Base-by-base conservation (phyloP, 2,797 vertebrate species). In the Decapterus maruadsi region DNA sequence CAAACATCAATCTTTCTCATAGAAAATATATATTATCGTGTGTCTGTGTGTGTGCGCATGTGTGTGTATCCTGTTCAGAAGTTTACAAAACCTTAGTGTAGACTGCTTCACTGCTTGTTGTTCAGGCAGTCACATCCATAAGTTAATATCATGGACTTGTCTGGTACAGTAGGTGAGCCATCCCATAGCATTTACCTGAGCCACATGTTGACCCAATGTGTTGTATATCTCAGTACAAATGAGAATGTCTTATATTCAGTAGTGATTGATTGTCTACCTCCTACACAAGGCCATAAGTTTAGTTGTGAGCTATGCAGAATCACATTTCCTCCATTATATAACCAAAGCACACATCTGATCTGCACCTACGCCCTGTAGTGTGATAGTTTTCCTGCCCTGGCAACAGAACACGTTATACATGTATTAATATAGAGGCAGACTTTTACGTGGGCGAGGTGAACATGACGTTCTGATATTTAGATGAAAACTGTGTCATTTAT, bases 241-340 rank as follows among this genome's bases (percentile, higher is more conserved):
- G 12, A 61, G 57, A 34, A 48, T 31, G 19, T 50, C 6, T 26
- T 11, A 0, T 10, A 54, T 26, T 45, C 57, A 63, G 34, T 36
- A 8, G 48, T 40, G 14, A 5, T 45, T n/a, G 17, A 5, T 45
- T n/a, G n/a, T 66, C 4, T 19, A 50, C 50, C 36, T 38, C 72
- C 46, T 43, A 55, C 13, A 22, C n/a, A 58, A 58, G 4, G n/a
- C 34, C 57, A 56, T 45, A 40, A 16, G 19, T 68, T 69, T 55
- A 60, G 40, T 51, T 67, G 14, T 55, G 11, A 36, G 13, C 40
- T 65, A 31, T 40, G 48, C 20, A 68, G 20, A 65, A 20, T 34
- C 1, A 0, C 20, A 29, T 59, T 31, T 42, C 17, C n/a, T 46
- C 59, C 36, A 38, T 60, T 40, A 11, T 68, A 59, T 16, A 34